Conservation (phyloP, 2,888 invertebrate species). For the Megamerina dolium region DNA sequence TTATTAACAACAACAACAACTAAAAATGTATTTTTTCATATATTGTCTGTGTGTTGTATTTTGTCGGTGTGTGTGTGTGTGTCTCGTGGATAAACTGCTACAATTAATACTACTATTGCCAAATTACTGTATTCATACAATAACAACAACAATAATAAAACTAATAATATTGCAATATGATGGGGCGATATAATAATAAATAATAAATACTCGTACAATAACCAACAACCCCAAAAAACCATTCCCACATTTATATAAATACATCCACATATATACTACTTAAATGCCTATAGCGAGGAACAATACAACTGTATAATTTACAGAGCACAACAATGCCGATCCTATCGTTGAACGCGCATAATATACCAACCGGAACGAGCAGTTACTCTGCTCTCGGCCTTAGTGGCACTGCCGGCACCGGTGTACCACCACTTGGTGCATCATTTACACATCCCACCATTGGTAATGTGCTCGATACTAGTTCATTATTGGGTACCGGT, state of each 20-base stretch:
- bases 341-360: constrained; percentile 52
- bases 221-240: no score
- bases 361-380: constrained; percentile 46
- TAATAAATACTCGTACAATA: background rate
- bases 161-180: no score
- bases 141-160: constrained; percentile 7
- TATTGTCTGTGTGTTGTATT: no score
- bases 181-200: constrained; percentile 1
- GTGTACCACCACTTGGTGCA: constrained; percentile 31
- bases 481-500: constrained; percentile 35
- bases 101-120: no score
- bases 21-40: no score
- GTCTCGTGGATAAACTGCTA: no score
- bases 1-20: no score
- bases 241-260: no score
- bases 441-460: constrained; percentile 47
- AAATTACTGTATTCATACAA: no score
- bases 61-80: no score
- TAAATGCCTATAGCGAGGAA: constrained; percentile 48
- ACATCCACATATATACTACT: background rate
- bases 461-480: constrained; percentile 41
- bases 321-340: constrained; percentile 62
- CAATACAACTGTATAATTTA: constrained; percentile 52
- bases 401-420: constrained; percentile 33
- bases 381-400: constrained; percentile 48